Percentiles rank a stretch among this genome's conserved stretches.
Evolutionary conservation across 2,797 vertebrate species (phyloP).

Genomic region (Lerista edwardsae): DNA sequence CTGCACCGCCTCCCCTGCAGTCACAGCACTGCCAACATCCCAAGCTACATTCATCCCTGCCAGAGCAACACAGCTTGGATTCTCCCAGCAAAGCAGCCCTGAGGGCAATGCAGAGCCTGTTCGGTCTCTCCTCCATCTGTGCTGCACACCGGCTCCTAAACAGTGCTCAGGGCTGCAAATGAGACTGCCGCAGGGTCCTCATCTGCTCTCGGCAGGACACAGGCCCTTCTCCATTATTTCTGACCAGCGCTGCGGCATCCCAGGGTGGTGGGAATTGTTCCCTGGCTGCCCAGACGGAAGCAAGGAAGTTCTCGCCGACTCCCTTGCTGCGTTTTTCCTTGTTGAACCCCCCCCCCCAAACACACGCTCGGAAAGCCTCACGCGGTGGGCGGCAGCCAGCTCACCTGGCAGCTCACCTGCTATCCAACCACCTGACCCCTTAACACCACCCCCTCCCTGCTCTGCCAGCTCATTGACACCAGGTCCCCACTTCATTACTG

Average conservation of each 20-base stretch:
- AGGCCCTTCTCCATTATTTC: not conserved
- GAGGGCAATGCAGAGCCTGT: not conserved
- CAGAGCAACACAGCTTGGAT: not conserved
- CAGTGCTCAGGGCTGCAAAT: conserved; percentile 3
- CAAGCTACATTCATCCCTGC: too few species aligned
- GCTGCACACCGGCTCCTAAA: not conserved
- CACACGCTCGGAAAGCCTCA: conserved; percentile 20
- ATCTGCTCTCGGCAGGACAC: not conserved
- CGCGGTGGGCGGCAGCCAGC: conserved; percentile 38
- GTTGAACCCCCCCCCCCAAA: not conserved
- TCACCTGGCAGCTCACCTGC: not conserved
- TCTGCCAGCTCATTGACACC: not conserved
- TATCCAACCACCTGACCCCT: not conserved
- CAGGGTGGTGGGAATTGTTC: not conserved
- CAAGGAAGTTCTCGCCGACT: not conserved
- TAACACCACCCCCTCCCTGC: conserved; percentile 23
- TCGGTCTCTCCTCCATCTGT: not conserved
- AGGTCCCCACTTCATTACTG: conserved; percentile 43
- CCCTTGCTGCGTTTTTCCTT: not conserved
- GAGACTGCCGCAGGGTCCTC: not conserved
- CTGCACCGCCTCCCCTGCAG: too few species aligned
- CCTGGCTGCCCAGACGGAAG: not conserved
- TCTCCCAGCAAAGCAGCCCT: not conserved
- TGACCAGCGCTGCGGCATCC: fast-evolving
- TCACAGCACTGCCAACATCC: too few species aligned